Base-by-base conservation (phyloP, 2,113 vertebrate genomes). In the Coracopsis vasa region DNA sequence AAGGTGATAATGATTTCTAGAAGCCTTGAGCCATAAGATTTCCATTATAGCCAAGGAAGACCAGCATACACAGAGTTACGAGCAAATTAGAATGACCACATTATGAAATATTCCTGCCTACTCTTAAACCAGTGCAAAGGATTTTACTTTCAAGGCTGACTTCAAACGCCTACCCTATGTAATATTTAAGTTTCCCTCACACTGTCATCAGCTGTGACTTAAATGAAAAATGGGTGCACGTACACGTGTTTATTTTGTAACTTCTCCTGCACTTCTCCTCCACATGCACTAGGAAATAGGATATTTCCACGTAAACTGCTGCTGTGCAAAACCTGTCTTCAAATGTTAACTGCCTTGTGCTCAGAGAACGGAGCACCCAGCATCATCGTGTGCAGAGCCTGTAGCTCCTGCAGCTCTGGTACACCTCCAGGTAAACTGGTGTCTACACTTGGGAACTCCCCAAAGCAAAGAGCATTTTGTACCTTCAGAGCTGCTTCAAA, bases 311-410 rank as follows among this genome's bases (percentile, higher is more conserved):
- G 60, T 50, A 11, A 87, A 41, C 13, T 16, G 10, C 44, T 67
- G 42, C 44, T 18, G 11, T 16, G 41, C 33, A 50, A 85, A 71
- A 62, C 3, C 23, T 31, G 4, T 11, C 78, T 42, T 37, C 61
- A 84, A 45, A 61, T 4, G 0, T 31, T 58, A 72, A 6, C 47
- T n/a, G 42, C 21, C n/a, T 41, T 9, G 6, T 35, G 16, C 16
- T 39, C 33, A 69, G 60, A 44, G 35, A 41, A 33, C 0, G 2
- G 54, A 33, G 64, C 20, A 14, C 6, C 21, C 50, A n/a, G 16
- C 28, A 80, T 3, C 35, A 50, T 1, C 13, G 18, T 0, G 0
- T 0, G 1, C 6, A 1, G 23, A 51, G 33, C 2, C 16, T 2
- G 2, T 23, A 48, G 56, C 37, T 62, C 23, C 56, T 42, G 29